Evolutionary conservation across 1,140 invertebrate genomes (phyloP), one percentile per base, ranked within the genome.

Genomic region (Zeugodacus cucurbitae): DNA sequence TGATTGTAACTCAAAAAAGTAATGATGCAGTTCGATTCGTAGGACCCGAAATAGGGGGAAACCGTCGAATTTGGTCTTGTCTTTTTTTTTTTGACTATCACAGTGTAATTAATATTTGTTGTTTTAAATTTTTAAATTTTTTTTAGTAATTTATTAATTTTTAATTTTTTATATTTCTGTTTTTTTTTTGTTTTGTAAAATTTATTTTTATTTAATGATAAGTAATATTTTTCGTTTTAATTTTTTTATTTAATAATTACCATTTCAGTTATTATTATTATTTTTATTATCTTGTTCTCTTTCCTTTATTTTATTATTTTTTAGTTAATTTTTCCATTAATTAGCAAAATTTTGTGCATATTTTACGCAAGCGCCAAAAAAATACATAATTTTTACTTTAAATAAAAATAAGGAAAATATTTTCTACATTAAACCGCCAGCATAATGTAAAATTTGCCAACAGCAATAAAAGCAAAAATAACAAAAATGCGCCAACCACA

Each of bases 401-500:
- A 26, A 6, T 70, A 22, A 41, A 74, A 32, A 20, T 20, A n/a
- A 41, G 29, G 0, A 5, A 59, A 14, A 14, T 67, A 17, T 14
- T 70, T 64, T 32, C 34, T 82, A 48, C 34, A n/a, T 32, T 41
- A 62, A 74, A 74, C 32, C 26, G 29, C 29, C 62, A 37, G 67
- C 34, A 6, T 22, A 74, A 74, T 74, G 74, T 17, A 82, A 82
- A 82, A 82, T n/a, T 48, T n/a, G 8, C 44, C 34, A 29, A 82
- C 11, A 74, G 44, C 82, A 86, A 85, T 89, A 86, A 87, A 41
- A 89, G 48, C 44, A 85, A 34, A 37, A 88, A 74, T 26, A 88
- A 70, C 20, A 58, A 88, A 89, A n/a, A 67, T 54, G 74, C 34
- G 29, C 44, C 87, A 82, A 5, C 22, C 70, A 26, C 74, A 54